These are phyloP conservation scores for Nysson spinosus DNA, from an alignment of 2,888 invertebrate species.

Conservation along the genomic window DNA sequence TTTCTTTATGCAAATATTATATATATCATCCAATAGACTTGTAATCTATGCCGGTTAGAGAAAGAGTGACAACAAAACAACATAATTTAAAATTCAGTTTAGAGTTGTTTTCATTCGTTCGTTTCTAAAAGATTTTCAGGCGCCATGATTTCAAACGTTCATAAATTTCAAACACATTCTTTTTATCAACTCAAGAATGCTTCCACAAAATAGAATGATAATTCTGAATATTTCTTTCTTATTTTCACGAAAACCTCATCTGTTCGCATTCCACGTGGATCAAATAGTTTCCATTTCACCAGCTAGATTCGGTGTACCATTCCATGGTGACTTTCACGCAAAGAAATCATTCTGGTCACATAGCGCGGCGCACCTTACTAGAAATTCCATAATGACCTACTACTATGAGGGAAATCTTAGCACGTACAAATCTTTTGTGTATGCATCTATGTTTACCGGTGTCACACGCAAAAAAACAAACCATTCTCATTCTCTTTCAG, in stretches of 20 bases:
- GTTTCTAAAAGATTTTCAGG: too few species aligned
- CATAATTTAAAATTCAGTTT: too few species aligned
- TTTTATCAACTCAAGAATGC: too few species aligned
- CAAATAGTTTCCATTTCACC: slow-evolving; percentile 55
- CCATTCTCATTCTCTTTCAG: slow-evolving; percentile 21
- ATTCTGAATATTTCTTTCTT: too few species aligned
- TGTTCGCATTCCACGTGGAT: slow-evolving; percentile 32
- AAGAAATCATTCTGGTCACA: slow-evolving; percentile 60
- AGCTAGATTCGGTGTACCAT: slow-evolving; percentile 48
- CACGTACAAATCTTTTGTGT: slow-evolving; percentile 26
- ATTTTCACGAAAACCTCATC: background rate
- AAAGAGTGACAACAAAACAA: too few species aligned
- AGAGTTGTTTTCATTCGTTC: too few species aligned
- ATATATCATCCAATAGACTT: too few species aligned
- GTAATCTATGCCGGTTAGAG: too few species aligned
- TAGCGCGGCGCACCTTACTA: slow-evolving; percentile 52
- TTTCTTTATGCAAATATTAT: too few species aligned
- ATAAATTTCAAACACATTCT: too few species aligned
- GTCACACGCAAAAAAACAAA: slow-evolving; percentile 16
- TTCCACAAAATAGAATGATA: too few species aligned
- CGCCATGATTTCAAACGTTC: too few species aligned
- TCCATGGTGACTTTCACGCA: slow-evolving; percentile 54
- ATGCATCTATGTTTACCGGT: slow-evolving; percentile 6
- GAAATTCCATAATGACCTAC: slow-evolving; percentile 58
- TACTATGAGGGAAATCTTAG: slow-evolving; percentile 41